Base-by-base conservation (phyloP, 2,888 invertebrate genomes). In the Calliopum simillimum region DNA sequence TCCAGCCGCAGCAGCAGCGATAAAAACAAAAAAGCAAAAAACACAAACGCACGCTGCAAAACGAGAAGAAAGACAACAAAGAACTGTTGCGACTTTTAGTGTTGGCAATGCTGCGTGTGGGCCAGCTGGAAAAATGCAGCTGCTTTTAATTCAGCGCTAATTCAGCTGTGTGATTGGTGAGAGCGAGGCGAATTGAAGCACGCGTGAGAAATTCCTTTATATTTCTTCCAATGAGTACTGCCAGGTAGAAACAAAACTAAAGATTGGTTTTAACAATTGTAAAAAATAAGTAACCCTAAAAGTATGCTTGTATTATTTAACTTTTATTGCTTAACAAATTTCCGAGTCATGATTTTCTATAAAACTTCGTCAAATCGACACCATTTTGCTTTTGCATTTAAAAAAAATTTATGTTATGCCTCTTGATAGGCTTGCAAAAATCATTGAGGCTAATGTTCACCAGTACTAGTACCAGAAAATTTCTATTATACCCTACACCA, bases 51-150 rank as follows among this genome's bases (percentile, higher is more conserved):
- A 12, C 8, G 4, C 33, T 33, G 2, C 53, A 53, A 53, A 33
- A 53, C 8, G 53, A 14, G 11, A 23, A 19, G 23, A 23, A 51
- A 53, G 14, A 53, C 2, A n/a, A n/a, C n/a, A n/a, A n/a, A n/a
- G n/a, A n/a, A 1, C 12, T 8, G 4, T 23, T 4, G 0, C 19
- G 3, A 16, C 21, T 19, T 13, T 53, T 53, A 13, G 2, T 14
- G 21, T 11, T 53, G 53, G 53, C 53, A 53, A 53, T 53, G 53
- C 53, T 12, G 11, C 23, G 23, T 11, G 6, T 14, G 14, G 12
- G 14, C 12, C 53, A 53, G 53, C 53, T 53, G 53, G 53, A 23
- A 53, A n/a, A 53, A 53, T 53, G 53, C 53, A 53, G 53, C 53
- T 53, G 21, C 13, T 12, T 23, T 14, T 1, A 1, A 53, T 53